phyloP scores from a whole-genome alignment of 2,113 vertebrate species.

The Pseudorhombus dupliciocellatus region DNA sequence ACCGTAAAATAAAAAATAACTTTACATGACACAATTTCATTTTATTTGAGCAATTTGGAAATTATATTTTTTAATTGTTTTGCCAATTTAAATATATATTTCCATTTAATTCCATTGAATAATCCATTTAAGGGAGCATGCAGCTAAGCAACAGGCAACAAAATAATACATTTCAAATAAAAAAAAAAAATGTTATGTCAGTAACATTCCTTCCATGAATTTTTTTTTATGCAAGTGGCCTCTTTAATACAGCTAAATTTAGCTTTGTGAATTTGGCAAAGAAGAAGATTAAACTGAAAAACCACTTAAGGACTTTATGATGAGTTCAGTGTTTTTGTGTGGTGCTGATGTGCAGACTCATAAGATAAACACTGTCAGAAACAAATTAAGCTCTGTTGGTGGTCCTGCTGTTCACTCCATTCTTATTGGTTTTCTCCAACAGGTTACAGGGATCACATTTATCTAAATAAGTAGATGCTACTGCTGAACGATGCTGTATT shows the following conservation, averaged over 20 bases:
- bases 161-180: background rate
- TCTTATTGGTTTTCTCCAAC: conserved; percentile 29
- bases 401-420: conserved; percentile 64
- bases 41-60: background rate
- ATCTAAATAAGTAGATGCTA: conserved; percentile 30
- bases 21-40: background rate
- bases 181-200: background rate
- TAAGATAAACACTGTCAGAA: conserved; percentile 60
- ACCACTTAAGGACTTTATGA: conserved; percentile 60
- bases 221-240: conserved; percentile 23
- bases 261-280: conserved; percentile 33
- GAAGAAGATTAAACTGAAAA: conserved; percentile 42
- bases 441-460: conserved; percentile 23
- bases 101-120: background rate
- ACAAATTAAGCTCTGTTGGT: conserved; percentile 59
- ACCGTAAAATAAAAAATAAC: background rate
- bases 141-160: background rate
- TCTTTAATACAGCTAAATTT: conserved; percentile 33
- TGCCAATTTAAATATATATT: conserved; percentile 1
- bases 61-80: background rate
- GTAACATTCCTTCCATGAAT: background rate
- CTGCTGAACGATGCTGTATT: conserved; percentile 22
- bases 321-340: conserved; percentile 52
- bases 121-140: background rate
- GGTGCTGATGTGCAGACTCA: conserved; percentile 39